These are phyloP conservation scores for Notoglanidium macrostoma DNA, from an alignment of 2,797 vertebrate genomes.

Conservation along the genomic window DNA sequence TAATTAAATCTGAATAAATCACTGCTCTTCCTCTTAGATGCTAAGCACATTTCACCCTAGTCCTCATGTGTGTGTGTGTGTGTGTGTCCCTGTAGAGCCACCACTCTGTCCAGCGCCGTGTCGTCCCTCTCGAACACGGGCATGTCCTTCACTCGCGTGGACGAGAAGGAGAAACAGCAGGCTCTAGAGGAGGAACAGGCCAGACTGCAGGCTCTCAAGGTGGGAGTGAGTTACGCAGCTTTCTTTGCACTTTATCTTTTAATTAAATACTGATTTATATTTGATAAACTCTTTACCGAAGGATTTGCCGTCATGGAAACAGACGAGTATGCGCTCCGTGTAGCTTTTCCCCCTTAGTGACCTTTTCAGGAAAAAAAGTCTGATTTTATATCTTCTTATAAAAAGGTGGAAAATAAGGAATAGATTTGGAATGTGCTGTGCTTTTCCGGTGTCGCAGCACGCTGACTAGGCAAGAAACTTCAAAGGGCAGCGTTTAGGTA, in stretches of 20 bases:
- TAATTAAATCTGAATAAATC: slow-evolving; percentile 34
- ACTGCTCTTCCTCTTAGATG: neutral
- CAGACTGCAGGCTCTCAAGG: slow-evolving; percentile 88
- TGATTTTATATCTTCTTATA: neutral
- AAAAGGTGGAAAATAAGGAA: neutral
- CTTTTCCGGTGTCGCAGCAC: neutral
- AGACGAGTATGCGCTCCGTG: neutral
- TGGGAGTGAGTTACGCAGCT: slow-evolving; percentile 54
- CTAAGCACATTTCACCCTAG: slow-evolving; percentile 3
- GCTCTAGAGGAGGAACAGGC: slow-evolving; percentile 91
- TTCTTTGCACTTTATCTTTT: neutral
- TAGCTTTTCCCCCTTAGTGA: neutral
- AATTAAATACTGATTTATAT: neutral
- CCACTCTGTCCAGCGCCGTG: slow-evolving; percentile 87
- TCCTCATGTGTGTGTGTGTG: neutral
- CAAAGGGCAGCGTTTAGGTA: neutral
- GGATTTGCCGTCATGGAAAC: neutral
- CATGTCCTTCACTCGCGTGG: slow-evolving; percentile 90
- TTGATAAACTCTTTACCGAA: neutral
- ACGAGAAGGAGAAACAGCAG: slow-evolving; percentile 90
- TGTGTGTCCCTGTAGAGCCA: slow-evolving; percentile 75
- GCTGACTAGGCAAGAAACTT: neutral
- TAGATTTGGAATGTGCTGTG: neutral
- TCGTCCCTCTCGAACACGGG: slow-evolving; percentile 89
- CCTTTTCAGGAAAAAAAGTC: neutral